These are phyloP conservation scores for Microplitis mediator DNA, from an alignment of 1,140 invertebrate species.

Conservation along the genomic window DNA sequence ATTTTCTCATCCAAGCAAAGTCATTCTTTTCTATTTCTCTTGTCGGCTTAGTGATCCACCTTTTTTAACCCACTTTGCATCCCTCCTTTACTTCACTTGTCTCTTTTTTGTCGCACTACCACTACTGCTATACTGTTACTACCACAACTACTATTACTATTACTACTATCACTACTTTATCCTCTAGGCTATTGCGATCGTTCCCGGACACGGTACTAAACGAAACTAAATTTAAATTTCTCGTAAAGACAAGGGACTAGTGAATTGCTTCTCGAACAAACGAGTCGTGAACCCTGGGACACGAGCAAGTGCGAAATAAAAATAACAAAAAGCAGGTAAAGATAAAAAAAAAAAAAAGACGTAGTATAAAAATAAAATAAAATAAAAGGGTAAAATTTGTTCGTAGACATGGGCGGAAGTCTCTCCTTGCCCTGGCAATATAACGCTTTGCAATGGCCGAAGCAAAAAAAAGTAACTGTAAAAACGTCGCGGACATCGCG, in stretches of 20 bases:
- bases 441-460: constrained; percentile 16
- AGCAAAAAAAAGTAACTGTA: constrained; percentile 22
- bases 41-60: background rate
- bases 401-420: constrained; percentile 13
- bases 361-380: background rate
- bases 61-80: constrained; percentile 28
- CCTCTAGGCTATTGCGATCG: no score
- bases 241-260: background rate
- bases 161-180: no score
- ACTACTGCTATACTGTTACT: no score
- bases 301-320: background rate
- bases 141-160: no score
- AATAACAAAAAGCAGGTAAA: no score
- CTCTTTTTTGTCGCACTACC: constrained; percentile 13
- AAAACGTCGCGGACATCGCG: constrained; percentile 25
- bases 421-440: constrained; percentile 23
- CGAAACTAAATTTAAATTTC: constrained; percentile 31
- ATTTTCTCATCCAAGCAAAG: constrained; percentile 1
- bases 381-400: constrained; percentile 18
- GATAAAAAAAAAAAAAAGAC: background rate
- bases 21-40: constrained; percentile 33
- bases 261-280: background rate
- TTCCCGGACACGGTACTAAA: constrained; percentile 4
- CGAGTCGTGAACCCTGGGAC: constrained; percentile 7
- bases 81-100: background rate